phyloP scores from a whole-genome alignment of 2,113 vertebrate genomes.

The Ictalurus furcatus region DNA sequence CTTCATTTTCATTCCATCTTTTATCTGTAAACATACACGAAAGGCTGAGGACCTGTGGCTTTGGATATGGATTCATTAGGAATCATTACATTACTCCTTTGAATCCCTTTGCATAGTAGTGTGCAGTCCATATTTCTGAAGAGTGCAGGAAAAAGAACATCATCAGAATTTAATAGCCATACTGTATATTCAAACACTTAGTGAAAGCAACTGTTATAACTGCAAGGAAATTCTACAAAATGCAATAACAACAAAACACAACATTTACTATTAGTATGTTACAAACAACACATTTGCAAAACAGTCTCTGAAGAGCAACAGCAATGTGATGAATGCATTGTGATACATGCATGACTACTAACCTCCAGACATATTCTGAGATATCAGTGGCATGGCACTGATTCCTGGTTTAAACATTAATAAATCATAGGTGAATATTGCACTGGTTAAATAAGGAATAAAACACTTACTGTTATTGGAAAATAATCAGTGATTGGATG shows the following conservation, averaged over 20 bases:
- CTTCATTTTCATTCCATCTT: background rate
- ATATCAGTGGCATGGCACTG: background rate
- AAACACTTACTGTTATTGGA: background rate
- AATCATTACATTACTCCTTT: background rate
- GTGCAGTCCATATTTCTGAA: background rate
- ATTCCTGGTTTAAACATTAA: background rate
- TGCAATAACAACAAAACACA: background rate
- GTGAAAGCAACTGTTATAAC: background rate
- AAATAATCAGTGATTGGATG: background rate
- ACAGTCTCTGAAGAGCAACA: background rate
- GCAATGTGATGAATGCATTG: slow-evolving; percentile 1
- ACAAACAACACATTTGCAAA: background rate
- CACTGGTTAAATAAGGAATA: background rate
- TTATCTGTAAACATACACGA: background rate
- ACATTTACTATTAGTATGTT: background rate
- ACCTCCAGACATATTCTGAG: background rate
- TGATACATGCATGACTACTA: background rate
- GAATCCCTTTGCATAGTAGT: background rate
- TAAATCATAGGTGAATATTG: background rate
- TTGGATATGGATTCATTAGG: background rate
- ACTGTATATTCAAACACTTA: background rate
- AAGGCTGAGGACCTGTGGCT: background rate
- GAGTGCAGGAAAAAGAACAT: background rate
- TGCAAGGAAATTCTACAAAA: background rate
- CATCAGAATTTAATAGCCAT: background rate